Base-by-base conservation (phyloP, 2,113 vertebrate genomes). In the Odocoileus hemionus region DNA sequence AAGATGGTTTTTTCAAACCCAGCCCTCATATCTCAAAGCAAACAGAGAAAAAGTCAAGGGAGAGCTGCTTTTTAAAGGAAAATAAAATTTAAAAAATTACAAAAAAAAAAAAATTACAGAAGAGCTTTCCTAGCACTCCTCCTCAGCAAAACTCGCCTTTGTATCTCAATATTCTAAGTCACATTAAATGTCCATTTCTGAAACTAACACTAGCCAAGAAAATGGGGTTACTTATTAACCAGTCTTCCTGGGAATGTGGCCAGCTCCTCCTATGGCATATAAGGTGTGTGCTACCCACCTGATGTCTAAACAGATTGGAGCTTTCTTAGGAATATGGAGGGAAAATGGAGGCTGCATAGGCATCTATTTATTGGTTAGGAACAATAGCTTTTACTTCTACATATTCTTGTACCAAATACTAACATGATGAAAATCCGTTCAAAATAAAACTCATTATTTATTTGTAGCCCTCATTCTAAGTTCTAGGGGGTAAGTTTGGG, bases 391-490 rank as follows among this genome's bases (percentile, higher is more conserved):
- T 50, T 79, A 50, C 45, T 79, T 79, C 26, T 79, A 19, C 26
- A 52, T 79, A 25, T 57, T 87, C 4, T 83, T 79, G 1, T 21
- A 39, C 33, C 36, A 93, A 96, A 91, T 85, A 36, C 28, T 67
- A 61, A 78, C 70, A 39, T 17, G 9, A 86, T 95, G 17, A 76
- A 98, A 64, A 91, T 84, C 8, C 45, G 36, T 80, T 54, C 1
- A 64, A 96, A 83, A 83, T 33, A 60, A 95, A 97, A 55, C 14
- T 33, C 11, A 80, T 54, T 86, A 60, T 92, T 88, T 97, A 90
- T 95, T 82, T 92, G 67, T 78, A 88, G 33, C 2, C 17, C 7
- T 80, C 57, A 50, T 58, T 90, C 54, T 84, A 67, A 57, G 43
- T 93, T 93, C 47, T 45, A 93, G 7, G 6, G 28, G 11, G 5